Percentiles rank a stretch among this genome's conserved stretches.
phyloP scores from a whole-genome alignment of 2,113 vertebrate species.

The Genyomyrus donnyi region DNA sequence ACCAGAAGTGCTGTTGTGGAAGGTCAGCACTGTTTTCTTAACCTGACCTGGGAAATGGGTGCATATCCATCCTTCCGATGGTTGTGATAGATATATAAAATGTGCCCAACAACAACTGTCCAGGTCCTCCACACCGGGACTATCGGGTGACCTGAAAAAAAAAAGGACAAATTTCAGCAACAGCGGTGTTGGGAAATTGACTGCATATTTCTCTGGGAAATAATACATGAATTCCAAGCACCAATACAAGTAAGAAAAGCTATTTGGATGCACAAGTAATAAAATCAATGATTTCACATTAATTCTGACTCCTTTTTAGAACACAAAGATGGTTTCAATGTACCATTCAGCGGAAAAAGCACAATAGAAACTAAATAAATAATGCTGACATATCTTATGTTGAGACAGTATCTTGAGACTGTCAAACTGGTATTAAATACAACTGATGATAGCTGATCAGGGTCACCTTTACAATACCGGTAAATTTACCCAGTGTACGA shows the following conservation, averaged over 20 bases:
- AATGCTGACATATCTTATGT: neutral
- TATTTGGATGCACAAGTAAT: neutral
- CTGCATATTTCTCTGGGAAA: neutral
- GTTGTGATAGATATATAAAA: constrained; percentile 31
- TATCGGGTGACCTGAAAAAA: constrained; percentile 65
- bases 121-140: constrained; percentile 24
- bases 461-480: neutral
- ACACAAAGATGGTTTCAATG: neutral
- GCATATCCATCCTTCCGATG: constrained; percentile 14
- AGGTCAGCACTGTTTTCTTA: neutral
- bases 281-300: neutral
- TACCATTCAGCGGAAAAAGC: neutral
- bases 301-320: neutral
- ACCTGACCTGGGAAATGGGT: neutral
- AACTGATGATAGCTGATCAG: neutral
- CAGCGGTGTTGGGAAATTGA: neutral
- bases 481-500: neutral
- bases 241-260: neutral
- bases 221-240: neutral
- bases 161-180: constrained; percentile 15
- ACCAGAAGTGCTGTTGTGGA: neutral
- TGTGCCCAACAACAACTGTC: constrained; percentile 26
- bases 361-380: neutral
- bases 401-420: neutral
- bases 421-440: neutral